Conservation (phyloP, 2,113 vertebrate genomes). For the Rhabdornis inornatus region DNA sequence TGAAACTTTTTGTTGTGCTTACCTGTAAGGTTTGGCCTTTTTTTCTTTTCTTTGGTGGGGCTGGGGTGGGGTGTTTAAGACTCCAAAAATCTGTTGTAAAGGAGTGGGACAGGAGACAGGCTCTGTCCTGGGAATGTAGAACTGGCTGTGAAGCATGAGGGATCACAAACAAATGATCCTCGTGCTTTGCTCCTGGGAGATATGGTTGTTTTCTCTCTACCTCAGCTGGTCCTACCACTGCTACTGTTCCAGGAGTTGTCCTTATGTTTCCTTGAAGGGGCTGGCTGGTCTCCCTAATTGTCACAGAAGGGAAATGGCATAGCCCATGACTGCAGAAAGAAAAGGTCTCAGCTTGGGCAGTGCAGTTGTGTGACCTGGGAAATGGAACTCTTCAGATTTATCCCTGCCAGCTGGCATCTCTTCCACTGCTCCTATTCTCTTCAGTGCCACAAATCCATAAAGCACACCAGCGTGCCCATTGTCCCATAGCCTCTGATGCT, state of each 20-base stretch:
- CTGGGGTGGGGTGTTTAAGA: neutral
- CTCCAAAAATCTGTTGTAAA: neutral
- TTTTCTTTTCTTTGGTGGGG: neutral
- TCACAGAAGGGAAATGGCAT: neutral
- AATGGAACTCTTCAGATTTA: neutral
- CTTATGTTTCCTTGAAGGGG: neutral
- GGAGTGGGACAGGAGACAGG: neutral
- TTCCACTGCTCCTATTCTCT: neutral
- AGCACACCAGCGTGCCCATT: neutral
- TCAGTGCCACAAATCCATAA: neutral
- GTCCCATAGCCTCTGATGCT: neutral
- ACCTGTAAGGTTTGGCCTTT: neutral
- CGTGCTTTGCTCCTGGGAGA: neutral
- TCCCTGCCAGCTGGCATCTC: neutral
- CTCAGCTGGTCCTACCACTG: neutral
- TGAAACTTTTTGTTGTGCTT: neutral
- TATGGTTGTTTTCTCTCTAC: neutral
- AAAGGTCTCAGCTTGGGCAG: neutral
- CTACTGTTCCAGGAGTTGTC: neutral
- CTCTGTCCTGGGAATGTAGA: neutral
- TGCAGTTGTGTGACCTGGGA: neutral
- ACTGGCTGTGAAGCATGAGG: neutral
- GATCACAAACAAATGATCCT: fast-evolving
- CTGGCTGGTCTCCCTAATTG: neutral
- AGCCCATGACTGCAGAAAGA: neutral